phyloP scores from a whole-genome alignment of 2,888 invertebrate species.

The Eupithecia abbreviata region DNA sequence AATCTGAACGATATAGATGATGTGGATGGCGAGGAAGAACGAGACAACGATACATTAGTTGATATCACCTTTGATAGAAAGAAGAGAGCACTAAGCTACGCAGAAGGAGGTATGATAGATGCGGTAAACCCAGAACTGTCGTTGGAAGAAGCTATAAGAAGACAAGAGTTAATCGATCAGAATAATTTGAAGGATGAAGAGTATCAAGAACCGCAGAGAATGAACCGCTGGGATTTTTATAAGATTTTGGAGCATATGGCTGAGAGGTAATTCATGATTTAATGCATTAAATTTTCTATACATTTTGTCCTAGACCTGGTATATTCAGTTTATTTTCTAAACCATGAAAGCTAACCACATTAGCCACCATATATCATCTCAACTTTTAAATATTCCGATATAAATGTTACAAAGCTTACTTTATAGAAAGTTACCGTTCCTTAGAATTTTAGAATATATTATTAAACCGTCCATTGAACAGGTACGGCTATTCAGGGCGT shows the following conservation, averaged over 20 bases:
- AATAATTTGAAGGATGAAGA: constrained; percentile 60
- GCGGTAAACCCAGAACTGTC: constrained; percentile 61
- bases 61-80: constrained; percentile 73
- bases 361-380: background rate
- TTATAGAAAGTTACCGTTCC: constrained; percentile 38
- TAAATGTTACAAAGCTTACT: constrained; percentile 1
- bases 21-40: constrained; percentile 46
- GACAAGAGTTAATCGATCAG: constrained; percentile 77
- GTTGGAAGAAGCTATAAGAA: constrained; percentile 75
- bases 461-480: constrained; percentile 63
- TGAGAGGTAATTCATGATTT: constrained; percentile 74
- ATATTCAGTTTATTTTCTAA: background rate
- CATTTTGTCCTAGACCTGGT: background rate
- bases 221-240: constrained; percentile 87
- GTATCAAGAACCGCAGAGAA: constrained; percentile 67
- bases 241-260: constrained; percentile 84
- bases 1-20: constrained; percentile 47
- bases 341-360: background rate
- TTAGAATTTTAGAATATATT: constrained; percentile 56
- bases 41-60: constrained; percentile 68
- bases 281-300: background rate
- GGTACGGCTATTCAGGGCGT: constrained; percentile 86
- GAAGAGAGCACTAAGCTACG: constrained; percentile 64
- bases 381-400: background rate
- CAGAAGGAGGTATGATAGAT: constrained; percentile 67